Conservation (phyloP, 2,888 invertebrate species). For the Trichogramma evanescens region DNA sequence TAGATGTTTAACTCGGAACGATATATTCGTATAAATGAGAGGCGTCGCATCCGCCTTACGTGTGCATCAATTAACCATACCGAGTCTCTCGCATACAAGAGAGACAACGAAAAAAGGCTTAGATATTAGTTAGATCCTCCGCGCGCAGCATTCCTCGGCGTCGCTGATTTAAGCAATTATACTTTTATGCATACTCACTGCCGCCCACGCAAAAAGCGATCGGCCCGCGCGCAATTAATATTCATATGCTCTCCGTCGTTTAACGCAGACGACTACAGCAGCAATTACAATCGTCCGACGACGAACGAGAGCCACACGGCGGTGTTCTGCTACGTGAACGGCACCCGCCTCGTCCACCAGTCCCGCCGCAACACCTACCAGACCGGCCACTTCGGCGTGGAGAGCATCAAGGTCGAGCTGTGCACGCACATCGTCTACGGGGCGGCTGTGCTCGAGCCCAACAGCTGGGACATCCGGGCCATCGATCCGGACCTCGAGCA, state of each 20-base stretch:
- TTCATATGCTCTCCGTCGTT: too few species aligned
- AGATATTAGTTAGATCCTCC: conserved; percentile 12
- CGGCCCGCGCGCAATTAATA: too few species aligned
- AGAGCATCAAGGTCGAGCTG: neutral
- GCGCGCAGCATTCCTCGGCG: conserved; percentile 6
- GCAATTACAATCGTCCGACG: neutral
- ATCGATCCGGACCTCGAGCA: neutral
- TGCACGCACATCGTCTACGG: conserved; percentile 16
- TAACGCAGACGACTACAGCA: neutral
- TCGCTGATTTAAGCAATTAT: conserved; percentile 17
- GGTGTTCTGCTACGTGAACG: conserved; percentile 16
- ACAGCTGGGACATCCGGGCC: neutral
- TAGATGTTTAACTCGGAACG: neutral
- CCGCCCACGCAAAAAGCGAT: too few species aligned
- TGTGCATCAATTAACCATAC: too few species aligned
- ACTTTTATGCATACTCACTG: too few species aligned
- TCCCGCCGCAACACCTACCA: neutral
- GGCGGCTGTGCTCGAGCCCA: neutral
- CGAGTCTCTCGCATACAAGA: too few species aligned
- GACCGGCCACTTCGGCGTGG: neutral
- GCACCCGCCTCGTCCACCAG: neutral
- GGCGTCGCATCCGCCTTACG: neutral
- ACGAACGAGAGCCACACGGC: neutral
- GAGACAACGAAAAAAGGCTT: too few species aligned
- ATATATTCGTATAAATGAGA: neutral